These are phyloP conservation scores for Caenorhabditis elegans DNA, from an alignment of 1,140 invertebrate genomes.

Conservation along the genomic window WBcel235 BX284604.4:2845001-2845500, in stretches of 20 bases:
- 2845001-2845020: not conserved
- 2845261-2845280: not conserved
- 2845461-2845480: too few relatives aligned
- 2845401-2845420: too few relatives aligned
- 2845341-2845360: not conserved
- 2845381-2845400: too few relatives aligned
- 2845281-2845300: not conserved
- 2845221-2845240: not conserved
- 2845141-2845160: not conserved
- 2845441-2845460: too few relatives aligned
- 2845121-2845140: not conserved
- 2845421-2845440: too few relatives aligned
- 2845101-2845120: not conserved
- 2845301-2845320: too few relatives aligned
- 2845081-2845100: not conserved
- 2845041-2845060: not conserved
- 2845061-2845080: not conserved
- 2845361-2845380: too few relatives aligned
- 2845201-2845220: not conserved
- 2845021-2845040: not conserved
- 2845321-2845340: not conserved
- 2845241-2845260: not conserved
- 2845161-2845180: not conserved
- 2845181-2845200: not conserved
- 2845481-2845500: too few relatives aligned